A percentile compares a stretch with the other conserved stretches of the same genome.
phyloP scores from a whole-genome alignment of 2,797 vertebrate genomes.

The Anas bernieri region DNA sequence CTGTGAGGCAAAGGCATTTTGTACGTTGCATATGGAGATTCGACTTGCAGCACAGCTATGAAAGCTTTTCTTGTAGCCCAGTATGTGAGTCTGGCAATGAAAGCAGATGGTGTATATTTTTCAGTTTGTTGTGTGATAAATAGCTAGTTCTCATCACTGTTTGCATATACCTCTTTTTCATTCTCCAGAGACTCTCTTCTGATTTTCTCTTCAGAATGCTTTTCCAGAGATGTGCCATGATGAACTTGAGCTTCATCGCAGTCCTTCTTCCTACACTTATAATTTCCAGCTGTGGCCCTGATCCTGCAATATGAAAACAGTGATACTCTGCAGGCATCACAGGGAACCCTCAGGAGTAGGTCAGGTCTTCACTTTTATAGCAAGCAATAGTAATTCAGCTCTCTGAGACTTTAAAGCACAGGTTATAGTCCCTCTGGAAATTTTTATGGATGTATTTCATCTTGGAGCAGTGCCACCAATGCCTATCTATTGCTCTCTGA shows the following conservation, averaged over 20 bases:
- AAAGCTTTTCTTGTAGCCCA: background rate
- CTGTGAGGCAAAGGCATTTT: background rate
- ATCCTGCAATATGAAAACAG: background rate
- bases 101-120: background rate
- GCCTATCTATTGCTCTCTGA: constrained; percentile 13
- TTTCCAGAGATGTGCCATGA: background rate
- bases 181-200: background rate
- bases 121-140: background rate
- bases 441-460: background rate
- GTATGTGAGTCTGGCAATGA: background rate
- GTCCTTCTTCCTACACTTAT: background rate
- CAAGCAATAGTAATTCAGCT: background rate
- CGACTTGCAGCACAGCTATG: background rate
- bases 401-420: background rate
- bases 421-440: constrained; percentile 12
- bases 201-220: background rate
- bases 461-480: constrained; percentile 18
- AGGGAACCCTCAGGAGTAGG: background rate
- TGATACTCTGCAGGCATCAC: background rate
- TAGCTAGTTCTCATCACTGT: background rate
- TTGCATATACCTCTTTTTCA: background rate
- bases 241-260: background rate
- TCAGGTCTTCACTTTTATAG: constrained; percentile 7
- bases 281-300: background rate
- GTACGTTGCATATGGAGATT: no score